phyloP scores from a whole-genome alignment of 2,113 vertebrate species.

The Cebidichthys violaceus region DNA sequence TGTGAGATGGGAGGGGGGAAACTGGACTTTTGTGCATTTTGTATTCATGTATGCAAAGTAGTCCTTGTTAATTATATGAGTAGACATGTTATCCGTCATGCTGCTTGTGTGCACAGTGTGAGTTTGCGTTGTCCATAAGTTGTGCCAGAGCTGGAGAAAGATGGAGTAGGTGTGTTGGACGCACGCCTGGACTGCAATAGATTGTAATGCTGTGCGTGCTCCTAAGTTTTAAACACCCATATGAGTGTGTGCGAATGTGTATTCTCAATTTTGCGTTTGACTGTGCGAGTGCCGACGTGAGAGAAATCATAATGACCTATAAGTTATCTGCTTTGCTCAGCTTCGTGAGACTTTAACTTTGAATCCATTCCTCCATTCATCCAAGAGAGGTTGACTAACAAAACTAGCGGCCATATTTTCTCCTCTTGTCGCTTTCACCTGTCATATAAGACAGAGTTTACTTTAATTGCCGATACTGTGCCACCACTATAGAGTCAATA shows the following conservation, averaged over 20 bases:
- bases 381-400: conserved; percentile 11
- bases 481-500: conserved; percentile 15
- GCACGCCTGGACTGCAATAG: conserved; percentile 41
- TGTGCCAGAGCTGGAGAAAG: conserved; percentile 57
- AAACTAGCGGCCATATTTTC: conserved; percentile 36
- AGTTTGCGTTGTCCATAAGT: conserved; percentile 59
- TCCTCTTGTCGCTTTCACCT: conserved; percentile 7
- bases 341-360: conserved; percentile 34
- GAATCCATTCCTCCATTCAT: conserved; percentile 48
- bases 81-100: conserved; percentile 56
- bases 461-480: conserved; percentile 29
- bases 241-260: conserved; percentile 22
- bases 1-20: neutral
- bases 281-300: conserved; percentile 1
- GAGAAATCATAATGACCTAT: conserved; percentile 10
- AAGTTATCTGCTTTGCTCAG: conserved; percentile 36
- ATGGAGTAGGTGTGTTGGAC: conserved; percentile 67
- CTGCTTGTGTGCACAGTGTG: conserved; percentile 47
- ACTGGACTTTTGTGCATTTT: conserved; percentile 29
- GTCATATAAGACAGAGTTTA: conserved; percentile 36
- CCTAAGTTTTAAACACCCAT: conserved; percentile 31
- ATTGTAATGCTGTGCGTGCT: conserved; percentile 29
- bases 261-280: neutral
- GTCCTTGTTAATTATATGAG: conserved; percentile 56
- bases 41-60: conserved; percentile 67